Conservation (phyloP, 2,113 vertebrate genomes). For the Tor tambroides region DNA sequence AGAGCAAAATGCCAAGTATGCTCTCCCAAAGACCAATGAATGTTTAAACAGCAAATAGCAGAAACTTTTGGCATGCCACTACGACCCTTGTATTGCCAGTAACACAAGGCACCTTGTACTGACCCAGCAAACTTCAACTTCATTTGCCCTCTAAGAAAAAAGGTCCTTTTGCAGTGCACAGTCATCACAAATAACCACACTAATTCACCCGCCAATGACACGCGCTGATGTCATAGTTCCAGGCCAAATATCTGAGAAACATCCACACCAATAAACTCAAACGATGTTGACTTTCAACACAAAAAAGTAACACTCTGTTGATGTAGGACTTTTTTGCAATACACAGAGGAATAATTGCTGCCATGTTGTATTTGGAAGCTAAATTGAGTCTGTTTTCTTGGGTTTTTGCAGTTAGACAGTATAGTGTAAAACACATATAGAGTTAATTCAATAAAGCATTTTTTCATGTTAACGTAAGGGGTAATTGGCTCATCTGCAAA, state of each 20-base stretch:
- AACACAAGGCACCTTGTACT: constrained; percentile 26
- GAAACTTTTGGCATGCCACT: background rate
- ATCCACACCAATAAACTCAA: constrained; percentile 66
- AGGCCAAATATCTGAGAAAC: constrained; percentile 62
- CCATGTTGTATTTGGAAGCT: constrained; percentile 65
- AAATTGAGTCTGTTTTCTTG: constrained; percentile 57
- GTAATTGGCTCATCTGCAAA: constrained; percentile 8
- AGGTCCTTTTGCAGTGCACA: constrained; percentile 44
- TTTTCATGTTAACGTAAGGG: background rate
- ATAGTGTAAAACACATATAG: constrained; percentile 43
- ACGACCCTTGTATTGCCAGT: constrained; percentile 33
- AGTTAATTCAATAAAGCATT: constrained; percentile 45
- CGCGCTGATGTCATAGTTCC: constrained; percentile 63
- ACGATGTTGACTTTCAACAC: constrained; percentile 64
- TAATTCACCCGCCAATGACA: constrained; percentile 47
- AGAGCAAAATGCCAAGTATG: constrained; percentile 44
- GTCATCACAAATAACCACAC: constrained; percentile 54
- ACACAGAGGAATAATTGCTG: constrained; percentile 59
- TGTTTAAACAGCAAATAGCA: constrained; percentile 16
- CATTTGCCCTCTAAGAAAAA: constrained; percentile 27
- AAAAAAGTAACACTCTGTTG: constrained; percentile 53
- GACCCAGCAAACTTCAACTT: constrained; percentile 41
- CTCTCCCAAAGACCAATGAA: background rate
- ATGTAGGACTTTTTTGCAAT: constrained; percentile 60
- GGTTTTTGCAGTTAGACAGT: constrained; percentile 43